Base-by-base conservation (phyloP, 2,888 invertebrate genomes). In the Melanophora roralis region DNA sequence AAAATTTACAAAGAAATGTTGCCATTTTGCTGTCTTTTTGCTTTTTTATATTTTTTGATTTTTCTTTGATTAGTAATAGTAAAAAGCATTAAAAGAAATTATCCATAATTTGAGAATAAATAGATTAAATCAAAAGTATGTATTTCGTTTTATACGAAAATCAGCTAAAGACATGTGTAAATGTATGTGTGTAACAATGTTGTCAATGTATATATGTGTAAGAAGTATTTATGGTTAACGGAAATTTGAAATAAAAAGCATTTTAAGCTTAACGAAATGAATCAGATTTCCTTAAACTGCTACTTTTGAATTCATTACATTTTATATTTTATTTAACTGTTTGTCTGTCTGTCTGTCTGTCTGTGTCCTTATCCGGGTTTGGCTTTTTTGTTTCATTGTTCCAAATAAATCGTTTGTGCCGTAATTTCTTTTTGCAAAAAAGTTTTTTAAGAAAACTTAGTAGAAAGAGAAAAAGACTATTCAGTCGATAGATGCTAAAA, bases 201-300 rank as follows among this genome's bases (percentile, higher is more conserved):
- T 14, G 27, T 38, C 40, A 34, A 11, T 45, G n/a, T 51, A 11
- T 34, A 14, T 21, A 11, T 23, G 23, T 27, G 34, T 32, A 59
- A 68, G 57, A 72, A 75, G 51, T 76, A 80, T 80, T 80, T 80
- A 80, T 80, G 75, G 62, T 57, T 49, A 68, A 80, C 75, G 80
- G 80, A 80, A 72, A 80, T 67, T 19, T 49, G 12, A 59, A 80
- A 72, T 76, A 80, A 76, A 74, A 67, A 68, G n/a, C 55, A 67
- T 62, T 79, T 75, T 68, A 55, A 79, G 32, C 69, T 45, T 12
- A 34, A 51, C 32, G 32, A 43, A 74, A 69, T 64, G 59, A 69
- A 51, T 65, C 59, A 67, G 14, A 21, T 74, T 67, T 49, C 8
- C 14, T 60, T 14, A 5, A 34, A 12, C 32, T n/a, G n/a, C n/a